Evolutionary conservation across 2,888 invertebrate genomes (phyloP).

Genomic region (Eupeodes latifasciatus): DNA sequence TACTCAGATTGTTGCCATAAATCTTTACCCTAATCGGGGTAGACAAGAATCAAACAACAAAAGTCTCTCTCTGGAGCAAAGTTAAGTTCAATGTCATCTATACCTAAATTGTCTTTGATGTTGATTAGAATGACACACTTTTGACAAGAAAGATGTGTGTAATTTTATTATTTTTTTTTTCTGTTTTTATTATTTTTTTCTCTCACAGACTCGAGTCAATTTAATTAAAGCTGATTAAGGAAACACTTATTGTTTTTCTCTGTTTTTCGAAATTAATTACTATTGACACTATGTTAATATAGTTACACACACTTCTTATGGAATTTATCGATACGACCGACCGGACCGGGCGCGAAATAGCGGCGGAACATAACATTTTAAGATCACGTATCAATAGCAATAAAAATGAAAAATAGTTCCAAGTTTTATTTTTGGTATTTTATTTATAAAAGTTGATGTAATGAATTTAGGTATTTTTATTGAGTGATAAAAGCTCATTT

Average conservation of each 20-base stretch:
- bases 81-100: slow-evolving; percentile 58
- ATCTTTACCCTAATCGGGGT: not conserved
- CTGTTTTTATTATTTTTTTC: not conserved
- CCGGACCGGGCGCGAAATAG: no score
- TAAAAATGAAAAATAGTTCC: no score
- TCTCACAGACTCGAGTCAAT: not conserved
- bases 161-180: not conserved
- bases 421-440: no score
- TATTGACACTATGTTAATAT: slow-evolving; percentile 46
- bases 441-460: no score
- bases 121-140: slow-evolving; percentile 58
- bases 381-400: no score
- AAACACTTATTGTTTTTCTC: not conserved
- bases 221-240: slow-evolving; percentile 44
- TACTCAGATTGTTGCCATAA: not conserved
- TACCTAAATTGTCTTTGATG: not conserved
- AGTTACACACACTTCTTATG: slow-evolving; percentile 1
- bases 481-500: not conserved
- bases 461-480: no score
- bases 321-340: not conserved
- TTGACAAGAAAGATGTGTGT: slow-evolving; percentile 9
- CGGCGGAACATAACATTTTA: no score
- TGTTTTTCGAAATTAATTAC: slow-evolving; percentile 43
- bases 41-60: not conserved
- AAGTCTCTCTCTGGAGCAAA: not conserved